phyloP scores from a whole-genome alignment of 2,888 invertebrate genomes.

The Diarsia dahlii region DNA sequence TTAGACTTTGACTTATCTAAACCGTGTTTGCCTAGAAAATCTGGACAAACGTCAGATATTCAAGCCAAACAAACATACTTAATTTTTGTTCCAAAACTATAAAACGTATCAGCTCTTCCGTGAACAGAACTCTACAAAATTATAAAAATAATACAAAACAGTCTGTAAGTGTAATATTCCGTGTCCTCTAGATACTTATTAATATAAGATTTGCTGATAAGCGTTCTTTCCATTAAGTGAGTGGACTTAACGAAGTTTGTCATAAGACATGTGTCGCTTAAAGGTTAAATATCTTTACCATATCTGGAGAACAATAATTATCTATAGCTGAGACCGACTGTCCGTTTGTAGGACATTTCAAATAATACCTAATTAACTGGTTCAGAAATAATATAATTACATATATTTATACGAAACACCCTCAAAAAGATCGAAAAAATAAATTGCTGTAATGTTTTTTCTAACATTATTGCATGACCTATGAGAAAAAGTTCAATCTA shows the following conservation, averaged over 20 bases:
- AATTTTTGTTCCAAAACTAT: not conserved
- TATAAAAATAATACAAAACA: slow-evolving; percentile 5
- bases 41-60: not conserved
- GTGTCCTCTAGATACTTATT: slow-evolving; percentile 22
- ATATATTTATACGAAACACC: not conserved
- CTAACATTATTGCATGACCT: not conserved
- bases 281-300: slow-evolving; percentile 64
- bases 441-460: not conserved
- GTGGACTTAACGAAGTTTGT: slow-evolving; percentile 59
- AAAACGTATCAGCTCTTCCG: not conserved
- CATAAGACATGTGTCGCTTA: slow-evolving; percentile 62
- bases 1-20: not conserved
- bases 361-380: not conserved
- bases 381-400: not conserved
- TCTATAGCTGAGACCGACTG: slow-evolving; percentile 23
- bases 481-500: not conserved
- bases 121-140: not conserved
- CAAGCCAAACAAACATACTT: not conserved
- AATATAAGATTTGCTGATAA: slow-evolving; percentile 57
- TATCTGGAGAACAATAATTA: slow-evolving; percentile 45
- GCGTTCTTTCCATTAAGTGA: slow-evolving; percentile 44
- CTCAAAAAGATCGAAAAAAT: not conserved
- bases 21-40: not conserved
- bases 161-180: slow-evolving; percentile 25
- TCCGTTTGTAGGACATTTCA: slow-evolving; percentile 23